Percentiles rank a stretch among this genome's conserved stretches.
Conservation (phyloP, 2,797 vertebrate species). For the Cryptoprocta ferox region DNA sequence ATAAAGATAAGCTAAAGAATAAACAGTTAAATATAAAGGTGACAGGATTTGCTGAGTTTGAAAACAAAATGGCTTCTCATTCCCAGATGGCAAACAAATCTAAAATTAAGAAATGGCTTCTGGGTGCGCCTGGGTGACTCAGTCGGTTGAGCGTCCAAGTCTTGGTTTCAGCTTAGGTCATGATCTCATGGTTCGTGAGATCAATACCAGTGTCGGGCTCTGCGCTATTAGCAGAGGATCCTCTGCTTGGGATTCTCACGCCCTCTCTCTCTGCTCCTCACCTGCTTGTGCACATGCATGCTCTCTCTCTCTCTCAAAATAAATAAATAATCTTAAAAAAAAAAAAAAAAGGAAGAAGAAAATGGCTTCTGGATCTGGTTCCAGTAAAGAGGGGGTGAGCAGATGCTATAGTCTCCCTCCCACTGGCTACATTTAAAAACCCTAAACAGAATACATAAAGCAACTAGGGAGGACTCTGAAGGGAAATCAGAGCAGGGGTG, state of each 20-base stretch:
- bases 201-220: no score
- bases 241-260: no score
- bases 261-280: no score
- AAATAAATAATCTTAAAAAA: no score
- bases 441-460: neutral
- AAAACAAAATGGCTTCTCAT: slow-evolving; percentile 27
- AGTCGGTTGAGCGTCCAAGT: no score
- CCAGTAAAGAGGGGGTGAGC: neutral
- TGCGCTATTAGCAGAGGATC: no score
- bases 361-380: neutral
- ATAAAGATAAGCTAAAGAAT: neutral
- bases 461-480: neutral
- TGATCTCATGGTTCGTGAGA: no score
- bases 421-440: neutral
- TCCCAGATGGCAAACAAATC: slow-evolving; percentile 1
- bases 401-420: neutral
- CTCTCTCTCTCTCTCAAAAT: no score
- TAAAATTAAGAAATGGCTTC: slow-evolving; percentile 24
- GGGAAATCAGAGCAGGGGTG: neutral
- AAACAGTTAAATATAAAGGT: neutral
- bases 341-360: neutral
- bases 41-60: neutral
- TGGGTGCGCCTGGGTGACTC: neutral
- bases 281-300: no score
- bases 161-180: no score